These are phyloP conservation scores for Entomobrya proxima DNA, from an alignment of 2,888 invertebrate species.

Conservation along the genomic window DNA sequence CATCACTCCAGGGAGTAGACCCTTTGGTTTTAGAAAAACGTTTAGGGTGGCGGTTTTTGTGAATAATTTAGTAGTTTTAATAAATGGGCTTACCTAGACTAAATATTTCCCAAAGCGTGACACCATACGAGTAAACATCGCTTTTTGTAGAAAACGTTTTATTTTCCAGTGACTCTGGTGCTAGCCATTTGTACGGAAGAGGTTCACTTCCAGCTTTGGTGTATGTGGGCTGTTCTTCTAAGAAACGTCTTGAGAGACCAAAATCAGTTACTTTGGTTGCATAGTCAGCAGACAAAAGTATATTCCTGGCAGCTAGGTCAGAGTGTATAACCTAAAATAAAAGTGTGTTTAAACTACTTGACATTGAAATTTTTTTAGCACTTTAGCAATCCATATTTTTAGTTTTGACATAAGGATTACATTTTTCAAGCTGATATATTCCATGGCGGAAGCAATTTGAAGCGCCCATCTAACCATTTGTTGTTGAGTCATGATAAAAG, in stretches of 20 bases:
- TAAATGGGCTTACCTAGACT: background rate
- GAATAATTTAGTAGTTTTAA: too few relatives aligned
- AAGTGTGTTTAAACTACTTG: background rate
- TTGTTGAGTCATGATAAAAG: background rate
- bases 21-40: too few relatives aligned
- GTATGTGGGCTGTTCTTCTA: background rate
- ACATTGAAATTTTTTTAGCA: background rate
- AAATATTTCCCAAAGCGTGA: slow-evolving; percentile 16
- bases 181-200: slow-evolving; percentile 41
- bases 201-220: slow-evolving; percentile 27
- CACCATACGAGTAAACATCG: slow-evolving; percentile 3
- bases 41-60: background rate
- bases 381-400: background rate
- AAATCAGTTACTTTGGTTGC: slow-evolving; percentile 40
- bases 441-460: slow-evolving; percentile 42
- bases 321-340: slow-evolving; percentile 45
- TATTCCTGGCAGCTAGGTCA: slow-evolving; percentile 30
- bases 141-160: slow-evolving; percentile 10
- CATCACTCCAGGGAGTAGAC: background rate
- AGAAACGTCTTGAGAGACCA: slow-evolving; percentile 18
- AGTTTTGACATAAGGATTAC: background rate
- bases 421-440: slow-evolving; percentile 30
- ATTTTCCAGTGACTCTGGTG: slow-evolving; percentile 3
- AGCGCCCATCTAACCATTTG: slow-evolving; percentile 19
- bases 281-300: background rate